Evolutionary conservation across 1,140 invertebrate genomes (phyloP).

Genomic region (Popillia japonica): DNA sequence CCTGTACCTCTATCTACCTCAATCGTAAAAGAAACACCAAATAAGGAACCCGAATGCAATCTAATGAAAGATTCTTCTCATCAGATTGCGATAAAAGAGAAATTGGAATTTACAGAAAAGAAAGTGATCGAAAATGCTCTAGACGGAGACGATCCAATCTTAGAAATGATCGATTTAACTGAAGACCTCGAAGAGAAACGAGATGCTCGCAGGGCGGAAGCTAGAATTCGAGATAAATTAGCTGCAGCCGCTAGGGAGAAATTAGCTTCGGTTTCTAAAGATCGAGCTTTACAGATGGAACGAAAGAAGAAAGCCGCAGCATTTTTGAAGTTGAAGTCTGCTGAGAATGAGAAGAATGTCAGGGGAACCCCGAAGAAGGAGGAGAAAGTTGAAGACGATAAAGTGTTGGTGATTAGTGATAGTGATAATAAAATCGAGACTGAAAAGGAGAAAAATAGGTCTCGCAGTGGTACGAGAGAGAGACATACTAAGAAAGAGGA

Average conservation of each 20-base stretch:
- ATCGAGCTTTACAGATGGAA: constrained; percentile 76
- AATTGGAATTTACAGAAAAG: constrained; percentile 47
- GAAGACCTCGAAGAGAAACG: constrained; percentile 60
- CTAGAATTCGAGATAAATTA: constrained; percentile 71
- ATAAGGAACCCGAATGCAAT: constrained; percentile 35
- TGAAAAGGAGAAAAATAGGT: constrained; percentile 39
- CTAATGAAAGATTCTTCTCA: background rate
- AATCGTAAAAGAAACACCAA: constrained; percentile 10
- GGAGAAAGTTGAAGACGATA: constrained; percentile 33
- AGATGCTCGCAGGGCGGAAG: constrained; percentile 62
- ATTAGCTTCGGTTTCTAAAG: constrained; percentile 63
- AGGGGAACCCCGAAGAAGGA: constrained; percentile 3
- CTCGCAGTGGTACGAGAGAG: constrained; percentile 31
- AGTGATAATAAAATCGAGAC: constrained; percentile 41
- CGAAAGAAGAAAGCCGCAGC: constrained; percentile 72
- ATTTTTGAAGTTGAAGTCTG: constrained; percentile 68
- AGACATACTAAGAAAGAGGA: constrained; percentile 39
- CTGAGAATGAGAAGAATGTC: constrained; percentile 28
- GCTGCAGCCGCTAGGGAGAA: constrained; percentile 69
- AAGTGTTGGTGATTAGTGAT: constrained; percentile 36
- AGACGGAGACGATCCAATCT: constrained; percentile 53
- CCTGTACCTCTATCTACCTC: constrained; percentile 41
- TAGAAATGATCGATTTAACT: constrained; percentile 66
- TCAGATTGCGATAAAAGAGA: background rate
- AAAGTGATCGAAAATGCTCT: constrained; percentile 41